Base-by-base conservation (phyloP, 2,113 vertebrate genomes). In the Dasyurus viverrinus region DNA sequence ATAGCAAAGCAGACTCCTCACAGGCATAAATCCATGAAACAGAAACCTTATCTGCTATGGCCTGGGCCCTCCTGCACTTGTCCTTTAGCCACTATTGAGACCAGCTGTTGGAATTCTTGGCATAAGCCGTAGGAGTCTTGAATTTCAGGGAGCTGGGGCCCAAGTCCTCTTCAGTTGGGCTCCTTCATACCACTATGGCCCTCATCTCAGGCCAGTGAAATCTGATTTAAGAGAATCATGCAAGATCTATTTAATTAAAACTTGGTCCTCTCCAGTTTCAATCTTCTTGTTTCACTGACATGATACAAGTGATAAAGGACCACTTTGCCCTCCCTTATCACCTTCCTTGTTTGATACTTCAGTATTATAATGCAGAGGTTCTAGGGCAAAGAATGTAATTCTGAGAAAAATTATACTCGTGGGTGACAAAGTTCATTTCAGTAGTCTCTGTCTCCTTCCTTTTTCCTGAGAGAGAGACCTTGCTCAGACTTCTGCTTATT, bases 101-200 rank as follows among this genome's bases (percentile, higher is more conserved):
- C 12, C 91, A 97, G 93, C 94, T 93, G 36, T 36, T 89, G 89
- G 90, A 48, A 10, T 92, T 93, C 93, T 89, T 36, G 89, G 52
- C 47, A 55, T 93, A 91, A 52, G 91, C 92, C 76, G 93, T 92
- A 57, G 91, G 93, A 92, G 55, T 92, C 57, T 53, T 96, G 26
- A 93, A 91, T 93, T 97, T 95, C 93, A 93, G 89, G 92, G 93
- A 97, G 90, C 91, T 26, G 0, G 24, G 48, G 26, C 30, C 89
- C 89, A 26, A 8, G 0, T 12, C n/a, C 68, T 84, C 68, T 84
- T 2, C 36, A 84, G 16, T 84, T n/a, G 36, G 68, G n/a, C 36
- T 23, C 68, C 36, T 84, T 42, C 16, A 7, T 84, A 84, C 68
- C 68, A 22, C n/a, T 22, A 4, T 52, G 24, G 53, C 7, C 68